These are phyloP conservation scores for Meteorus colon DNA, from an alignment of 2,888 invertebrate genomes.

Conservation along the genomic window DNA sequence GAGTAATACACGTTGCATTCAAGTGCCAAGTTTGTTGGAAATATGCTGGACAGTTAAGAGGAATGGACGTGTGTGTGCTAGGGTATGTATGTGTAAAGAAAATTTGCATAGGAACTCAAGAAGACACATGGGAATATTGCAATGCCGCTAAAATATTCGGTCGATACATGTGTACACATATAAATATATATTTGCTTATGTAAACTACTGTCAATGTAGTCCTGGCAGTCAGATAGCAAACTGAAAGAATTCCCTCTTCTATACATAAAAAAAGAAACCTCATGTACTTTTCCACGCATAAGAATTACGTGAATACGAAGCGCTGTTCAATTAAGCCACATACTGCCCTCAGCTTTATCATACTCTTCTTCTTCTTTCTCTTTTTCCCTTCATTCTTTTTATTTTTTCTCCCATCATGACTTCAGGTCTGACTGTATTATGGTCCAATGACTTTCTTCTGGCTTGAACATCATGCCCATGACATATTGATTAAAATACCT, in stretches of 20 bases:
- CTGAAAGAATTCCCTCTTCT: not conserved
- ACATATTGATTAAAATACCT: slow-evolving; percentile 24
- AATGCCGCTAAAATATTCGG: not conserved
- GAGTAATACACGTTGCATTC: slow-evolving; percentile 48
- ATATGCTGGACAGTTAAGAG: slow-evolving; percentile 51
- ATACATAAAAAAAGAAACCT: not conserved
- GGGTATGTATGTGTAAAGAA: slow-evolving; percentile 19
- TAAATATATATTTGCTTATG: not conserved
- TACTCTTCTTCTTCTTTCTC: not conserved
- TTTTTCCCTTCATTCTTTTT: not conserved
- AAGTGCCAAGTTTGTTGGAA: slow-evolving; percentile 44
- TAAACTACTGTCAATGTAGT: slow-evolving; percentile 31
- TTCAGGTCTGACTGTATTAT: not conserved
- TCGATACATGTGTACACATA: not conserved
- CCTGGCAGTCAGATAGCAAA: slow-evolving; percentile 20
- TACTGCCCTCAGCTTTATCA: not conserved
- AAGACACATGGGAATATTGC: slow-evolving; percentile 40
- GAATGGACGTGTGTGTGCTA: slow-evolving; percentile 55
- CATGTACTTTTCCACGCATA: slow-evolving; percentile 33
- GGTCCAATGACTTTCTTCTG: slow-evolving; percentile 3
- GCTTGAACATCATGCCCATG: not conserved
- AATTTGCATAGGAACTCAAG: slow-evolving; percentile 61
- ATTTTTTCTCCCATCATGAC: not conserved
- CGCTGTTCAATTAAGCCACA: slow-evolving; percentile 40
- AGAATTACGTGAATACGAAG: slow-evolving; percentile 41